These are phyloP conservation scores for Probaryconus sp. DNA, from an alignment of 1,140 invertebrate species.

Conservation along the genomic window DNA sequence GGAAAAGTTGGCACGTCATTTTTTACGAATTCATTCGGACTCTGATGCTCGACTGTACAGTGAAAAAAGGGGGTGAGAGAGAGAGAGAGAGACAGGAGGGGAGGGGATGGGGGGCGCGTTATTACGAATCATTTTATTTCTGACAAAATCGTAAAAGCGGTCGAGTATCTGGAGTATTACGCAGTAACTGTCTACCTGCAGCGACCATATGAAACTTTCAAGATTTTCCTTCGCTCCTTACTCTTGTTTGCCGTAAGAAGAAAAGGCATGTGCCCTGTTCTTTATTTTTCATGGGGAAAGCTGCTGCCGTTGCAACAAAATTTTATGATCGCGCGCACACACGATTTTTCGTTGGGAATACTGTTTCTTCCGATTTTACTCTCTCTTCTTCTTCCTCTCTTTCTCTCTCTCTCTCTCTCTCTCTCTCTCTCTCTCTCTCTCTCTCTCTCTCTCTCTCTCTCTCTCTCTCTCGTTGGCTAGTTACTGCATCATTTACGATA, in stretches of 20 bases:
- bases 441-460: conserved; percentile 42
- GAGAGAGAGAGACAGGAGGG: too few relatives aligned
- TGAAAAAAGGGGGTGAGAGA: too few relatives aligned
- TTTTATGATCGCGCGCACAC: conserved; percentile 36
- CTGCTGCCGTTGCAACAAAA: conserved; percentile 35
- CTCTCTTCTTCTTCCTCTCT: conserved; percentile 10
- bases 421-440: conserved; percentile 20
- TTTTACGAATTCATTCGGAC: conserved; percentile 31
- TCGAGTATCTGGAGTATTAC: conserved; percentile 20
- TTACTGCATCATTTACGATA: conserved; percentile 28
- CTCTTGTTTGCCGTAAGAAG: background rate
- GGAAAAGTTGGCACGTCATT: conserved; percentile 21
- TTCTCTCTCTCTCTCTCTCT: conserved; percentile 36
- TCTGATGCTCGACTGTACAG: conserved; percentile 4
- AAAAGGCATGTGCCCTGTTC: conserved; percentile 16
- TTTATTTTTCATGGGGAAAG: conserved; percentile 53
- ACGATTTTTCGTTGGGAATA: conserved; percentile 36
- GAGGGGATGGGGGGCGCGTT: conserved; percentile 11
- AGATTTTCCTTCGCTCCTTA: conserved; percentile 20
- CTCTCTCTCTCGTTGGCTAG: conserved; percentile 14
- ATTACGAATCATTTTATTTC: conserved; percentile 44
- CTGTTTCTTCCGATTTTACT: conserved; percentile 44
- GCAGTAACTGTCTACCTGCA: conserved; percentile 35
- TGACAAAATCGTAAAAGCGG: conserved; percentile 37
- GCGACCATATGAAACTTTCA: conserved; percentile 51